phyloP scores from a whole-genome alignment of 2,113 vertebrate genomes.

The Vulpes ferrilata region DNA sequence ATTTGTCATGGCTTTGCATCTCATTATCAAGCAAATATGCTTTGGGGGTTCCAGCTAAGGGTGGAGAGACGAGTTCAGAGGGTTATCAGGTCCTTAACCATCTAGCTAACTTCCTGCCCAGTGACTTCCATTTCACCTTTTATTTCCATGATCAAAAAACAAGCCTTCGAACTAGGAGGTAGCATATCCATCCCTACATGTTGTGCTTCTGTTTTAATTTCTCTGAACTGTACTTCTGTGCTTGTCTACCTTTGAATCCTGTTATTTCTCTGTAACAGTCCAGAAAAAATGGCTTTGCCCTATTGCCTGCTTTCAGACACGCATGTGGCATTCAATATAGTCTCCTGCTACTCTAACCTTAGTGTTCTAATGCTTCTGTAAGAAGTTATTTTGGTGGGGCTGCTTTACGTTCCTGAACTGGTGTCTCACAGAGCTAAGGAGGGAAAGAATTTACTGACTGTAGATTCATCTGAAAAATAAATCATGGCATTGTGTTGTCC shows the following conservation, averaged over 20 bases:
- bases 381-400: background rate
- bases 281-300: conserved; percentile 20
- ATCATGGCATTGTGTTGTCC: background rate
- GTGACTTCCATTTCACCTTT: conserved; percentile 80
- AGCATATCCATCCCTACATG: conserved; percentile 75
- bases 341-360: background rate
- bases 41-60: conserved; percentile 77
- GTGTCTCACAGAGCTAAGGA: background rate
- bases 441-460: background rate
- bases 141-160: conserved; percentile 75
- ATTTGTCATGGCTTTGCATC: conserved; percentile 84
- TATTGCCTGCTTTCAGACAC: conserved; percentile 31
- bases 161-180: conserved; percentile 60
- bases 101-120: conserved; percentile 84
- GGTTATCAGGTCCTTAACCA: conserved; percentile 82
- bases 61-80: conserved; percentile 68
- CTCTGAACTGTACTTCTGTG: conserved; percentile 76
- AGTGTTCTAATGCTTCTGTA: background rate
- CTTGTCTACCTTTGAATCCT: conserved; percentile 58
- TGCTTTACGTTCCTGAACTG: background rate
- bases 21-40: conserved; percentile 83
- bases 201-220: conserved; percentile 79
- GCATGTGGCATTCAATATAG: background rate
- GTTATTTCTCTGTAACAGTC: conserved; percentile 53
- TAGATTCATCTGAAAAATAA: background rate